Evolutionary conservation across 2,113 vertebrate genomes (phyloP).

Genomic region (Hirundichthys speculiger): DNA sequence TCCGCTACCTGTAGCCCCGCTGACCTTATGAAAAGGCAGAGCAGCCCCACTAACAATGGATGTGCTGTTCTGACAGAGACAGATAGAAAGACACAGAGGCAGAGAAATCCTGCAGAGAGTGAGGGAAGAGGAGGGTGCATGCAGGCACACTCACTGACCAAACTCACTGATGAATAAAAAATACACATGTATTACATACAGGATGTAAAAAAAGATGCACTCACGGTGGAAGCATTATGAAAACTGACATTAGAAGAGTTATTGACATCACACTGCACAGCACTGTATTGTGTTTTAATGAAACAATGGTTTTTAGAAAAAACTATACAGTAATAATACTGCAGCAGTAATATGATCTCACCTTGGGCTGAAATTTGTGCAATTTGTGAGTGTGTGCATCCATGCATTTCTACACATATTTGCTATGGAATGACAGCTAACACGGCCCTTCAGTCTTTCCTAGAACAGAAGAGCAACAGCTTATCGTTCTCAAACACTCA

Average conservation of each 20-base stretch:
- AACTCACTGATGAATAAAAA: background rate
- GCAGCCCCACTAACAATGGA: conserved; percentile 55
- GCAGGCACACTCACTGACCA: no score
- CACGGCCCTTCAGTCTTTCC: conserved; percentile 6
- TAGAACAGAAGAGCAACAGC: conserved; percentile 34
- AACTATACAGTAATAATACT: background rate
- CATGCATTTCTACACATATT: conserved; percentile 9
- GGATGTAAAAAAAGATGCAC: background rate
- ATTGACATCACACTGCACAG: no score
- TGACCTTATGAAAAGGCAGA: conserved; percentile 62
- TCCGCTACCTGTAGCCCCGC: conserved; percentile 68
- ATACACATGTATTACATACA: background rate
- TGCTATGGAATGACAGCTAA: conserved; percentile 22
- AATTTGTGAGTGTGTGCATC: background rate
- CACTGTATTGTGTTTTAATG: no score
- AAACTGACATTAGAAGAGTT: background rate
- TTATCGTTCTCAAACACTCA: conserved; percentile 52
- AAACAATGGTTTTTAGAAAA: background rate
- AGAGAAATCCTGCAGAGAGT: conserved; percentile 35
- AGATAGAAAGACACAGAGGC: conserved; percentile 23
- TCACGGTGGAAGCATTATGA: background rate
- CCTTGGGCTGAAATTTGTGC: background rate
- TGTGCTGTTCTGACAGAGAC: conserved; percentile 67
- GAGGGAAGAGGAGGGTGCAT: conserved; percentile 21
- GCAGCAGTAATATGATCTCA: background rate